Conservation (phyloP, 2,113 vertebrate genomes). For the Strix aluco region DNA sequence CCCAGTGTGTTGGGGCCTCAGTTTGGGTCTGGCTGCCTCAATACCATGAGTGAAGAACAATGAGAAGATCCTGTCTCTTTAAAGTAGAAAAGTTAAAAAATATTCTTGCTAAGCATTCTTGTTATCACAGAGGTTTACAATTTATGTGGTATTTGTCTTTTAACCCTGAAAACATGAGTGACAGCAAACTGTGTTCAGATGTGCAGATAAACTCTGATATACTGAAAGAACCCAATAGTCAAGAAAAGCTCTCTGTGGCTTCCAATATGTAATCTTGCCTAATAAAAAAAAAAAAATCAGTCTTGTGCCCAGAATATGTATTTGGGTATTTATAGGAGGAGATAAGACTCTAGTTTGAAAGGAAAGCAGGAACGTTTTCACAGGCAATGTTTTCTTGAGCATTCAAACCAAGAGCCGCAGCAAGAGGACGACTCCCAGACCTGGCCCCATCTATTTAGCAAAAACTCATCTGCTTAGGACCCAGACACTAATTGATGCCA, state of each 20-base stretch:
- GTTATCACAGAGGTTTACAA: not conserved
- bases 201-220: not conserved
- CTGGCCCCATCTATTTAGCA: not conserved
- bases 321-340: not conserved
- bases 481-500: not conserved
- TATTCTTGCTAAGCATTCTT: not conserved
- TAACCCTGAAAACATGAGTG: not conserved
- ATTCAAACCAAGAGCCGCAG: not conserved
- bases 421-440: not conserved
- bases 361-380: not conserved
- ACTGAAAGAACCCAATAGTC: not conserved
- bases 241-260: not conserved
- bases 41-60: not conserved
- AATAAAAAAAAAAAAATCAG: not conserved
- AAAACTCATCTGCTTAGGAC: not conserved
- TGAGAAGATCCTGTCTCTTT: not conserved
- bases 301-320: not conserved
- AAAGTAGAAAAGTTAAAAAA: not conserved
- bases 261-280: not conserved
- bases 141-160: not conserved
- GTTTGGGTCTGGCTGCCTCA: not conserved
- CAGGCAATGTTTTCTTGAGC: not conserved
- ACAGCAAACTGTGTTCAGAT: not conserved
- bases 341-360: not conserved
- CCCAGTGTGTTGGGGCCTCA: accelerated